These are phyloP conservation scores for Malacosoma neustria DNA, from an alignment of 2,888 invertebrate genomes.

Conservation along the genomic window DNA sequence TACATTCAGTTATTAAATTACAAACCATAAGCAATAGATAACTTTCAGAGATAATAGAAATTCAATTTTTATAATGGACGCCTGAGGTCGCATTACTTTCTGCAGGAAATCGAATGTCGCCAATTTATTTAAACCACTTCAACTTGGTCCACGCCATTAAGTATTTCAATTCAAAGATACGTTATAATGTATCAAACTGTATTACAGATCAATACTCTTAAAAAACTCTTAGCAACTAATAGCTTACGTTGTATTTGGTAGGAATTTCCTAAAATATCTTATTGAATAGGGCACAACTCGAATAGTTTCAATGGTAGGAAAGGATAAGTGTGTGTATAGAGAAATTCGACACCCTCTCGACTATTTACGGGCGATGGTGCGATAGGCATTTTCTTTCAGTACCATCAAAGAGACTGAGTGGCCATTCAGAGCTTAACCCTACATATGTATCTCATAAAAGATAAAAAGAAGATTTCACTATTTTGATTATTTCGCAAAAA, in stretches of 20 bases:
- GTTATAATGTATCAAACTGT: slow-evolving; percentile 12
- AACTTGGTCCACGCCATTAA: slow-evolving; percentile 65
- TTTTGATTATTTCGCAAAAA: slow-evolving; percentile 38
- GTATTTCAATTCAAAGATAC: slow-evolving; percentile 64
- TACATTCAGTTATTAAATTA: no score
- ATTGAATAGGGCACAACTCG: slow-evolving; percentile 43
- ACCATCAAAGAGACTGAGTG: slow-evolving; percentile 66
- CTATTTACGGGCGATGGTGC: slow-evolving; percentile 67
- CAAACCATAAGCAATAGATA: no score
- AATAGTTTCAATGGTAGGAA: slow-evolving; percentile 53
- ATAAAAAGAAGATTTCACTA: slow-evolving; percentile 52
- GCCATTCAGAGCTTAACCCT: slow-evolving; percentile 52
- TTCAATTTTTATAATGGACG: slow-evolving; percentile 51
- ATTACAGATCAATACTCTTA: background rate
- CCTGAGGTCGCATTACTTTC: slow-evolving; percentile 47
- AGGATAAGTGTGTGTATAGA: slow-evolving; percentile 66
- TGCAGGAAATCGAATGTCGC: slow-evolving; percentile 63
- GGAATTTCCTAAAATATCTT: slow-evolving; percentile 3
- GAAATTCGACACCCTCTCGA: slow-evolving; percentile 64
- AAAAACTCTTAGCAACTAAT: background rate
- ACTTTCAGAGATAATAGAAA: slow-evolving; percentile 27
- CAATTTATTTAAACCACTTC: slow-evolving; percentile 66
- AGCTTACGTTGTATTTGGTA: background rate
- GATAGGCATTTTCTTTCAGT: slow-evolving; percentile 71
- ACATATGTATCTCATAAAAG: slow-evolving; percentile 58